These are phyloP conservation scores for Nixonia krombeini DNA, from an alignment of 1,140 invertebrate genomes.

Conservation along the genomic window DNA sequence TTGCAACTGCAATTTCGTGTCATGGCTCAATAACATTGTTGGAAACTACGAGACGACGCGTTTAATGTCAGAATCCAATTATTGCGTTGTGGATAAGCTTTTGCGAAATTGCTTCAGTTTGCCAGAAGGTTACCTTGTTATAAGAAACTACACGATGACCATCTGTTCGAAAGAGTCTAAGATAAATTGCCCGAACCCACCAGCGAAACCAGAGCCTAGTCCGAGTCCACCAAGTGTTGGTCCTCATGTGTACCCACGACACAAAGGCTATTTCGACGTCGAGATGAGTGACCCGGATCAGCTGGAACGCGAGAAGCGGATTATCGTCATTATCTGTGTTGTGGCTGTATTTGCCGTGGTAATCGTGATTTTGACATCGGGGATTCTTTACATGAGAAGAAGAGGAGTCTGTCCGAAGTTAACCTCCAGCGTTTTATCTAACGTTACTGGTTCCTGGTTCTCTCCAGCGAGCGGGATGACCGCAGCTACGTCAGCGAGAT, in stretches of 20 bases:
- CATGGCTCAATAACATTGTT: conserved; percentile 72
- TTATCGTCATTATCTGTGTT: conserved; percentile 71
- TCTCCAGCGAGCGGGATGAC: conserved; percentile 64
- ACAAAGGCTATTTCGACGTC: conserved; percentile 64
- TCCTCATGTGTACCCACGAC: conserved; percentile 62
- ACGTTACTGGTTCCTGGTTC: conserved; percentile 59
- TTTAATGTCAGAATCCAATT: conserved; percentile 74
- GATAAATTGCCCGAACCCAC: conserved; percentile 58
- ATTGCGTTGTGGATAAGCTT: conserved; percentile 75
- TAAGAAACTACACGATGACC: conserved; percentile 75
- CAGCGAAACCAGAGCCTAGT: conserved; percentile 53
- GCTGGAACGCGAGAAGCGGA: conserved; percentile 64
- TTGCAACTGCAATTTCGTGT: conserved; percentile 76
- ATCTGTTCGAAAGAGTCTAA: conserved; percentile 71
- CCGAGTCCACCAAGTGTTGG: conserved; percentile 65
- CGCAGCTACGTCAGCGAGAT: conserved; percentile 71
- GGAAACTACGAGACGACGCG: conserved; percentile 58
- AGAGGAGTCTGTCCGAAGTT: conserved; percentile 72
- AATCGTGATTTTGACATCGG: conserved; percentile 69
- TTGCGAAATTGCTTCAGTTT: conserved; percentile 77
- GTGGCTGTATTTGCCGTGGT: conserved; percentile 69
- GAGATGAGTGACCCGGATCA: conserved; percentile 67
- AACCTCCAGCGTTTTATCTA: conserved; percentile 57
- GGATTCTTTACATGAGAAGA: conserved; percentile 72
- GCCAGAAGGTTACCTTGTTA: conserved; percentile 75